Evolutionary conservation across 2,113 vertebrate genomes (phyloP), one percentile per base, ranked within the genome.

Genomic region (Prunella fulvescens): DNA sequence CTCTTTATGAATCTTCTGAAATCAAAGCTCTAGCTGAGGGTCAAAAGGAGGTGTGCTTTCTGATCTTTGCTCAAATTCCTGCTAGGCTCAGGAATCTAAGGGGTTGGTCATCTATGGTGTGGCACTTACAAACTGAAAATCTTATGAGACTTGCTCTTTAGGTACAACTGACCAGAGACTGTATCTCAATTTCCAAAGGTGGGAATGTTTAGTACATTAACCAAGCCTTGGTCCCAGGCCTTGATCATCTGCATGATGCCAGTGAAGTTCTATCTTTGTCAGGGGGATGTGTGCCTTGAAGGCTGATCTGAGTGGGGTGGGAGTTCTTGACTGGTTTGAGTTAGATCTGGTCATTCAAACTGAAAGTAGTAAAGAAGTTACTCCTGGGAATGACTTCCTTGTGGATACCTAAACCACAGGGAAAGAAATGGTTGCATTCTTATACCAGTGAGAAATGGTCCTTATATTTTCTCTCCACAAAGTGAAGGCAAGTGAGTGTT

Each of bases 1-100:
- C n/a, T 73, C 70, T 87, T 95, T 78, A 23, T 71, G 31, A 31
- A 28, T 14, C 50, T 78, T 88, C 73, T 84, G 44, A 35, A 53
- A 67, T 77, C 50, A 82, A 61, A 88, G 33, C 16, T 47, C 33
- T 19, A 39, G 33, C 58, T 69, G 35, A 60, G 51, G 5, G 22
- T 72, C 40, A 60, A 57, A 66, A 65, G 26, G 12, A 45, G 10
- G 8, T 19, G 8, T 72, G 11, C 37, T 60, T 66, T 80, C 53
- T 81, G 15, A 77, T 69, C 42, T 72, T 35, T 83, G 20, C 35
- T 74, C 60, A 39, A 45, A 62, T 67, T 72, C 10, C 44, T 76
- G 14, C 9, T 51, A 47, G 39, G 12, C 9, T 72, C 17, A 67
- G 39, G 44, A 58, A 37, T 28, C 16, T 18, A 64, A 71, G 18